Evolutionary conservation across 2,888 invertebrate genomes (phyloP).

Genomic region (Hemithea aestivaria): DNA sequence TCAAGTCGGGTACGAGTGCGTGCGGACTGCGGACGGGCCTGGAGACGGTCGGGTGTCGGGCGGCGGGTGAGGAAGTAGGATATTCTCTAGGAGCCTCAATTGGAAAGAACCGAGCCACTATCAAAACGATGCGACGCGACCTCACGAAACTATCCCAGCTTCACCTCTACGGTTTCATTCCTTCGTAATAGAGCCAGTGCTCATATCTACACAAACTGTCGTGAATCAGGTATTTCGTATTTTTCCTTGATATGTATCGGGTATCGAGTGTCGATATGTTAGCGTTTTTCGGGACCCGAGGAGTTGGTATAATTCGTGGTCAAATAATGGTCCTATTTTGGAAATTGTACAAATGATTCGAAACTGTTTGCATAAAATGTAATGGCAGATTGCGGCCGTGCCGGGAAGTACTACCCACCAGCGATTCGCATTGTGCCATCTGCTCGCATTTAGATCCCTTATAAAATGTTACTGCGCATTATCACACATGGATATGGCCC

Average conservation of each 20-base stretch:
- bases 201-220: conserved; percentile 13
- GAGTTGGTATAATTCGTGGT: conserved; percentile 10
- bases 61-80: conserved; percentile 17
- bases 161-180: conserved; percentile 16
- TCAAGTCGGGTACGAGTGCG: conserved; percentile 13
- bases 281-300: neutral
- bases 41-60: neutral
- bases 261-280: neutral
- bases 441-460: conserved; percentile 76
- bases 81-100: conserved; percentile 23
- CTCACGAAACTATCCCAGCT: conserved; percentile 19
- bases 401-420: conserved; percentile 60
- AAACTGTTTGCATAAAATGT: conserved; percentile 72
- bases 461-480: conserved; percentile 77
- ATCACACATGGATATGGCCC: conserved; percentile 69
- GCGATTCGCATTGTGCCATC: conserved; percentile 72
- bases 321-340: conserved; percentile 34
- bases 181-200: conserved; percentile 14
- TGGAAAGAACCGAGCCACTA: conserved; percentile 21
- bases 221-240: conserved; percentile 14
- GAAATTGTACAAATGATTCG: conserved; percentile 54
- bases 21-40: neutral
- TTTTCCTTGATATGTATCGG: neutral
- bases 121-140: conserved; percentile 7
- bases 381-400: conserved; percentile 71